These are phyloP conservation scores for Sphecodes monilicornis DNA, from an alignment of 2,888 invertebrate species.

Conservation along the genomic window DNA sequence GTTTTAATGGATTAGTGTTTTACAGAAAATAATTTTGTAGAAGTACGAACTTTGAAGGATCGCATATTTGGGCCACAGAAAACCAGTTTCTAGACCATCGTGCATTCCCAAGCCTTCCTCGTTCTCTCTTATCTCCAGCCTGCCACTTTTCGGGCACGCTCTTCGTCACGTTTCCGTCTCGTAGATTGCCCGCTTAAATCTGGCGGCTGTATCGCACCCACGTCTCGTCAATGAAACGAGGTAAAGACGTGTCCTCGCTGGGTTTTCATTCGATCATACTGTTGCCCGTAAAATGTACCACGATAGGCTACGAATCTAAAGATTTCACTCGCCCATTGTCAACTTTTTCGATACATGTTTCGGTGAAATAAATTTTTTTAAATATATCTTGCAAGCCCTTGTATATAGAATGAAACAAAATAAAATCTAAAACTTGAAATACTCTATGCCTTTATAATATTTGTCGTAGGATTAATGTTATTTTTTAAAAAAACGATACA, in stretches of 20 bases:
- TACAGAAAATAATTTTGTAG: background rate
- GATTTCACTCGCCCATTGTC: background rate
- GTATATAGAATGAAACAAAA: background rate
- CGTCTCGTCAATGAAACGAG: slow-evolving; percentile 25
- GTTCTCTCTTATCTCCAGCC: slow-evolving; percentile 32
- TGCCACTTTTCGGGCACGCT: slow-evolving; percentile 35
- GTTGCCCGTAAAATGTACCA: background rate
- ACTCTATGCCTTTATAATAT: background rate
- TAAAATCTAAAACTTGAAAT: too few relatives aligned
- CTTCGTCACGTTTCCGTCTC: slow-evolving; percentile 37
- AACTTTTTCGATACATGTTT: background rate
- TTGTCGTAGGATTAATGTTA: too few relatives aligned
- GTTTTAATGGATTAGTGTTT: background rate
- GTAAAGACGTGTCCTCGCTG: background rate
- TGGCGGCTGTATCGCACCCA: background rate
- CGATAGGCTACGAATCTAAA: background rate
- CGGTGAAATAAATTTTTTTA: background rate
- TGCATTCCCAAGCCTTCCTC: background rate
- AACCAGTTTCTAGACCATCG: background rate
- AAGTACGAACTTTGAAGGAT: background rate
- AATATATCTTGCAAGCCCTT: background rate
- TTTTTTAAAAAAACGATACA: too few relatives aligned
- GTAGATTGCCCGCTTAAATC: slow-evolving; percentile 33
- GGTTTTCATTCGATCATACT: background rate
- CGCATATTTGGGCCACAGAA: background rate